phyloP scores from a whole-genome alignment of 1,140 invertebrate species.

The Bombus waltoni region DNA sequence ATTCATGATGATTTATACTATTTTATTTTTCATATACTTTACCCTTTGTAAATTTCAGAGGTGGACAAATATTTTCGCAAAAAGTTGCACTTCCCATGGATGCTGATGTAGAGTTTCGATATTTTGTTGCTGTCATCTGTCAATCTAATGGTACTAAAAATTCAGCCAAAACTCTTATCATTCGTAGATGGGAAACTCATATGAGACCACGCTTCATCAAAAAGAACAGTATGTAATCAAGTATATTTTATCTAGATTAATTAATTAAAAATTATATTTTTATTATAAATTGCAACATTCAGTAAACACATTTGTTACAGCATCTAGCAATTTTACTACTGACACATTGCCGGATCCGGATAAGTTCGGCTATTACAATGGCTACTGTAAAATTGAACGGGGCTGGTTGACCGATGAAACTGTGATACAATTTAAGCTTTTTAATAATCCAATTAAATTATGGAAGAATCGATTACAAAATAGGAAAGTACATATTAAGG shows the following conservation, averaged over 20 bases:
- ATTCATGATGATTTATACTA: background rate
- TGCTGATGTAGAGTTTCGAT: conserved; percentile 89
- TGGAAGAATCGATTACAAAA: conserved; percentile 91
- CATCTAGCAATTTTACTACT: conserved; percentile 73
- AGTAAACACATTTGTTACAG: conserved; percentile 66
- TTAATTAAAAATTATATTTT: background rate
- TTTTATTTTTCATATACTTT: background rate
- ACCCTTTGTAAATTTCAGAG: conserved; percentile 60
- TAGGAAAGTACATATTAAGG: conserved; percentile 87
- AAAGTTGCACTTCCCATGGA: conserved; percentile 85
- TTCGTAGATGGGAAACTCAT: conserved; percentile 93
- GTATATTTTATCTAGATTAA: no score
- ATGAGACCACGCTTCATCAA: conserved; percentile 86
- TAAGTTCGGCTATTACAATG: conserved; percentile 87
- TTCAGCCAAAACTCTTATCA: conserved; percentile 84
- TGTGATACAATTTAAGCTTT: conserved; percentile 93
- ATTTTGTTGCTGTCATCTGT: conserved; percentile 86
- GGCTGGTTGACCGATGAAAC: conserved; percentile 95
- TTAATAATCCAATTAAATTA: conserved; percentile 91
- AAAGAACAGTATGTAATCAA: conserved; percentile 78
- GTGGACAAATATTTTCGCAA: conserved; percentile 75
- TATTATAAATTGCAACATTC: background rate
- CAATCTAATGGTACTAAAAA: conserved; percentile 82
- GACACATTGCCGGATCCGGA: conserved; percentile 79
- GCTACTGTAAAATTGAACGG: conserved; percentile 86